These are phyloP conservation scores for Hippocampus comes DNA, from an alignment of 2,113 vertebrate genomes.

Conservation along the genomic window DNA sequence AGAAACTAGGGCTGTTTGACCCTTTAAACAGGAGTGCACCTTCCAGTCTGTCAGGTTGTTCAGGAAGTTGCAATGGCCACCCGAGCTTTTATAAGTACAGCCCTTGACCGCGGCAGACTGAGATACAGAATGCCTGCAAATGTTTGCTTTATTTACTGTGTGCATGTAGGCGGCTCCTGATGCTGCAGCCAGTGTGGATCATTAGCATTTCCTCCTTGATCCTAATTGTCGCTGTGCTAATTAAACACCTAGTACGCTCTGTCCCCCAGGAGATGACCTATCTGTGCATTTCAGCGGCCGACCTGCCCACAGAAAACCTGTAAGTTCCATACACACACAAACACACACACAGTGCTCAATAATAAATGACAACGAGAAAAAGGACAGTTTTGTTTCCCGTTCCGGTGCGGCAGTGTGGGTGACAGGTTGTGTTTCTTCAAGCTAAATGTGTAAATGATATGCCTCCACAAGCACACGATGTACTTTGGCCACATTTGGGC, in stretches of 20 bases:
- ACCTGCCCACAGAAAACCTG: constrained; percentile 91
- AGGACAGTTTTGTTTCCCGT: constrained; percentile 26
- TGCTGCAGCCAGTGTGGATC: constrained; percentile 23
- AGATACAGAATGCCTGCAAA: not conserved
- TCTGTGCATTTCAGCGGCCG: constrained; percentile 90
- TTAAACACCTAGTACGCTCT: constrained; percentile 21
- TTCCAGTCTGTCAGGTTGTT: constrained; percentile 51
- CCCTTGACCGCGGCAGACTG: too few species aligned
- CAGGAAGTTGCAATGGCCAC: constrained; percentile 16
- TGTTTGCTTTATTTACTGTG: not conserved
- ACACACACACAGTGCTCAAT: constrained; percentile 19
- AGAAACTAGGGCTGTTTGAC: too few species aligned
- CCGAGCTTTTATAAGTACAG: too few species aligned
- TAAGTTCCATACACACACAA: constrained; percentile 71
- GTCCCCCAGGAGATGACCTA: constrained; percentile 89
- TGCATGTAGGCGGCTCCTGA: constrained; percentile 43
- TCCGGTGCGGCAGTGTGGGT: constrained; percentile 39
- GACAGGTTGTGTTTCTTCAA: constrained; percentile 43
- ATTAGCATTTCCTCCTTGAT: constrained; percentile 20
- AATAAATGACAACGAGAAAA: constrained; percentile 19
- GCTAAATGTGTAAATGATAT: constrained; percentile 46
- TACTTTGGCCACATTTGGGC: constrained; percentile 4
- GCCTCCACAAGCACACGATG: constrained; percentile 29
- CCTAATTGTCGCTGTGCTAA: constrained; percentile 3
- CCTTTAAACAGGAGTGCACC: not conserved